phyloP scores from a whole-genome alignment of 2,888 invertebrate species.

The Corbicula japonica region DNA sequence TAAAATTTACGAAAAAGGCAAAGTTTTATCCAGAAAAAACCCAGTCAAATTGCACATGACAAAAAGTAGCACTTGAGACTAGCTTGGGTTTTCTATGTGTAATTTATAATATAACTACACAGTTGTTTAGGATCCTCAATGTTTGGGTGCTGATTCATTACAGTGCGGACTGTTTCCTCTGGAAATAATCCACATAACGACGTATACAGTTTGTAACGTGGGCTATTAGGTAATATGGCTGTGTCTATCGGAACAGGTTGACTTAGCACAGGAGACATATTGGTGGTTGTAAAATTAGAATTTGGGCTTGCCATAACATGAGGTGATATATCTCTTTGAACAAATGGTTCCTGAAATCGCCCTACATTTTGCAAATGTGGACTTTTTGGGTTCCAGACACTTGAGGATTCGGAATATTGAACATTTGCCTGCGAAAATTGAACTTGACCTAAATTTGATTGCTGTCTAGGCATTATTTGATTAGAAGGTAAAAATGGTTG shows the following conservation, averaged over 20 bases:
- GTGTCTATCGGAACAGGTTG: slow-evolving; percentile 60
- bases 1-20: neutral
- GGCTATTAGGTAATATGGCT: slow-evolving; percentile 87
- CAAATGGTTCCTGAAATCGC: slow-evolving; percentile 4
- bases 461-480: slow-evolving; percentile 1
- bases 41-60: too few species aligned
- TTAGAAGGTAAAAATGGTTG: slow-evolving; percentile 8
- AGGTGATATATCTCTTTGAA: slow-evolving; percentile 7
- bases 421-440: slow-evolving; percentile 15
- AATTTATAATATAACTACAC: slow-evolving; percentile 70
- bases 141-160: slow-evolving; percentile 95
- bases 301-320: slow-evolving; percentile 3
- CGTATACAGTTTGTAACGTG: slow-evolving; percentile 93
- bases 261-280: neutral
- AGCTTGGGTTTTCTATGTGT: too few species aligned
- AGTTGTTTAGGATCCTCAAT: slow-evolving; percentile 94
- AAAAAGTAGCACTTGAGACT: too few species aligned
- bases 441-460: slow-evolving; percentile 15
- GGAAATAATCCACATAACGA: slow-evolving; percentile 97
- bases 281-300: slow-evolving; percentile 6
- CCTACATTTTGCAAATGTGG: slow-evolving; percentile 19
- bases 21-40: too few species aligned
- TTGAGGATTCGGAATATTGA: slow-evolving; percentile 29
- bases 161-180: slow-evolving; percentile 94
- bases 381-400: slow-evolving; percentile 22